Evolutionary conservation across 2,113 vertebrate species (phyloP), one percentile per base, ranked within the genome.

Genomic region (Melanotaenia duboulayi): DNA sequence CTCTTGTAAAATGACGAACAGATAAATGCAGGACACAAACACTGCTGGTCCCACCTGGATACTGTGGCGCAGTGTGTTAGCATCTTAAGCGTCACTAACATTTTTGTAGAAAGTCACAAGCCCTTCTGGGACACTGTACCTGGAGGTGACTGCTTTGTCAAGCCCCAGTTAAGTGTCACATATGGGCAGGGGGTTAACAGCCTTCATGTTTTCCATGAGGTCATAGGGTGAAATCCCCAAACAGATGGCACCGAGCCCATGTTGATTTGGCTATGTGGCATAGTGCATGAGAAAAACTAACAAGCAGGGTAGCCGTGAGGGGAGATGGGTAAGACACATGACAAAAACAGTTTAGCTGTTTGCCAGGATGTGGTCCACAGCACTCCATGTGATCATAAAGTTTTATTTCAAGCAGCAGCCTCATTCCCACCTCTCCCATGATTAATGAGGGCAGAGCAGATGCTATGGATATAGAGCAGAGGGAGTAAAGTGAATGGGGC

Each of bases 401-500:
- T 76, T 75, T 71, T 74, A 81, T 90, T 81, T 85, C 78, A 85
- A 68, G 73, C 69, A 80, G 77, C 88, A 79, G 56, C 84, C 83
- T 77, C 76, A 76, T 71, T 50, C 82, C 72, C 84, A 86, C 87
- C 75, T 63, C 79, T 65, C 57, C 50, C 49, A 70, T 89, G 89
- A 92, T 90, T 92, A 90, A 91, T 89, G 84, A 90, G 78, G 71
- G 58, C 65, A 71, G 83, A 80, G 81, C 88, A 91, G 89, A 89
- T 92, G 91, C 75, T 86, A 28, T 57, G 78, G 60, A 67, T 79
- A 80, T 8, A 16, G 63, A 75, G 71, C 63, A 13, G 44, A 70
- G 80, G 63, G 61, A 82, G 72, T 74, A 55, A 67, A 80, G 40
- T 66, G 50, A 52, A 64, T 0, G 60, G 73, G 50, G 11, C 46